Base-by-base conservation (phyloP, 2,888 invertebrate species). In the Cylindroiulus punctatus region DNA sequence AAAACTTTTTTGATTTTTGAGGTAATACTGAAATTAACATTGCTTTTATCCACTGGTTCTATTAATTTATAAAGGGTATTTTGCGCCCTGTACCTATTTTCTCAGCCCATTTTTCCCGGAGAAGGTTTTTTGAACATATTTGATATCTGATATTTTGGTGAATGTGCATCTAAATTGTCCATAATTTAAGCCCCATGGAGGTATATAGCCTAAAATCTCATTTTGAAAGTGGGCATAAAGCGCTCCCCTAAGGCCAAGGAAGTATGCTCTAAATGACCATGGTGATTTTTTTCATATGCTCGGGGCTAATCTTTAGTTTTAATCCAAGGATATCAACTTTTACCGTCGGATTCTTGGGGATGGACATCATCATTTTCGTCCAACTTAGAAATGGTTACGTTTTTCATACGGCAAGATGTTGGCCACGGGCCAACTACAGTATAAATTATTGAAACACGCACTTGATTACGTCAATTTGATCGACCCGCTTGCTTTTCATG, bases 321-420 rank as follows among this genome's bases (percentile, higher is more conserved):
- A 26, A 65, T 65, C 65, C 65, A 65, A 65, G 65, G 65, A 65
- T 65, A 65, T 65, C 65, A 26, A 65, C 65, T 65, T 65, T 65
- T 26, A 22, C 8, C 65, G 26, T 65, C 65, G n/a, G 65, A 65
- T 65, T 65, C 65, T 26, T 10, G 26, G 2, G 2, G 65, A 65
- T 26, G 26, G 65, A 65, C 65, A 65, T 65, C 65, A 40, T 40
- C 40, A 65, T 26, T 26, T 65, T 26, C 26, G 65, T 65, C 26
- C 10, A 26, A 26, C n/a, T 12, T n/a, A 26, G 12, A 65, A 47
- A 65, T 10, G 7, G 65, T 26, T 65, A 65, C 65, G 26, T 65
- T 65, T 40, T 65, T 65, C 26, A n/a, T 26, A 65, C 26, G 22
- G 22, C 12, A 26, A 26, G 26, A 10, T 8, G 0, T 65, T 65